Percentiles rank a stretch among this genome's conserved stretches.
Evolutionary conservation across 2,113 vertebrate genomes (phyloP).

Genomic region (Hippocampus comes): DNA sequence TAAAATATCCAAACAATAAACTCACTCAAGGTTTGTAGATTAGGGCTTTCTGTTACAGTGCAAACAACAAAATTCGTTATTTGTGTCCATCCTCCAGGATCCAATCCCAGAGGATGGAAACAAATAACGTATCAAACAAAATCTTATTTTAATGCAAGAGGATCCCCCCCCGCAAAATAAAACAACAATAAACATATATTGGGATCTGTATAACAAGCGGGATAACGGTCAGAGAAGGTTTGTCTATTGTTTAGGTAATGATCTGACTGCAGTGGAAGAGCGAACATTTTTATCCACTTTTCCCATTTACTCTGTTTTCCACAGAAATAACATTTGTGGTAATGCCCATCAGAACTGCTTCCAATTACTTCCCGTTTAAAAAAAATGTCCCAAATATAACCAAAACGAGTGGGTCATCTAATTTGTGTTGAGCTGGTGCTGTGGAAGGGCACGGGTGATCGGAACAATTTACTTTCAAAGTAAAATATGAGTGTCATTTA

Average conservation of each 20-base stretch:
- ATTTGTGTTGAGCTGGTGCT: neutral
- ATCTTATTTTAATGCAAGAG: neutral
- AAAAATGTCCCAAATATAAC: neutral
- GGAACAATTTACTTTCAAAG: neutral
- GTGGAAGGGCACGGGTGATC: neutral
- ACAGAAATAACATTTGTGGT: neutral
- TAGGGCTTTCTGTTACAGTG: neutral
- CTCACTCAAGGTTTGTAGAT: constrained; percentile 3
- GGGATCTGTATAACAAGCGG: too few relatives aligned
- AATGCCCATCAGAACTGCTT: neutral
- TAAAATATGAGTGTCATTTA: neutral
- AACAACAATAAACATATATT: neutral
- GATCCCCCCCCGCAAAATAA: too few relatives aligned
- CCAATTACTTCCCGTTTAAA: neutral
- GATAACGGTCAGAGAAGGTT: too few relatives aligned
- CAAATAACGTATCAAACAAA: constrained; percentile 11
- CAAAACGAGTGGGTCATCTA: too few relatives aligned
- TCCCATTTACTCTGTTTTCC: neutral
- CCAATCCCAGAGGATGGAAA: neutral
- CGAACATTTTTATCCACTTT: neutral
- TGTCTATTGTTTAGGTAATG: neutral
- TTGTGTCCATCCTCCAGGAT: constrained; percentile 1
- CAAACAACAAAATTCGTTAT: constrained; percentile 2
- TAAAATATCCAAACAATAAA: constrained; percentile 14
- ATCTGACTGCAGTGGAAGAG: neutral